Evolutionary conservation across 1,140 invertebrate species (phyloP).

Genomic region (Pachypeltis micranthus): DNA sequence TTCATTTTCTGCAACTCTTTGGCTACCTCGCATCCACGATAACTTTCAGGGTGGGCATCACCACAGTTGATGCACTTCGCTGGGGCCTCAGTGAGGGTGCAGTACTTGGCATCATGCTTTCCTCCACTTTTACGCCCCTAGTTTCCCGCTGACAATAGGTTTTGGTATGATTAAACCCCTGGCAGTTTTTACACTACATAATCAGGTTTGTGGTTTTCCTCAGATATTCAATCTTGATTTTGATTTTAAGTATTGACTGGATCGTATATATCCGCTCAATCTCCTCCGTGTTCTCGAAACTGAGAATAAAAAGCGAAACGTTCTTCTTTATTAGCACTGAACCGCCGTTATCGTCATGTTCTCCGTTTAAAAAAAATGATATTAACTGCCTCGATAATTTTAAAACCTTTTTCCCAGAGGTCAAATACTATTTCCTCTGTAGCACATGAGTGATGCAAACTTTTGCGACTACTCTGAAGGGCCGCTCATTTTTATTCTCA

Average conservation of each 20-base stretch:
- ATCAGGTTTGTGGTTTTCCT: background rate
- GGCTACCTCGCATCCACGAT: conserved; percentile 13
- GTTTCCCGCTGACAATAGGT: background rate
- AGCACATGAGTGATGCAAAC: too few relatives aligned
- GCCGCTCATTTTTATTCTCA: too few relatives aligned
- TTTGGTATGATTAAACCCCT: conserved; percentile 15
- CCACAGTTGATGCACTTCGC: conserved; percentile 22
- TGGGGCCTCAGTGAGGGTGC: background rate
- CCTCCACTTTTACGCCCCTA: conserved; percentile 23
- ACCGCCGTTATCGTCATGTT: too few relatives aligned
- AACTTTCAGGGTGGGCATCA: conserved; percentile 20
- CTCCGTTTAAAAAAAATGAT: too few relatives aligned
- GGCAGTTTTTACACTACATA: conserved; percentile 15
- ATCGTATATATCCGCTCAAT: background rate
- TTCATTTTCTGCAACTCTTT: too few relatives aligned
- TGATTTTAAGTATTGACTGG: background rate
- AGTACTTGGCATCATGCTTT: conserved; percentile 17
- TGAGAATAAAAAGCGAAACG: background rate
- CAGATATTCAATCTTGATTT: too few relatives aligned
- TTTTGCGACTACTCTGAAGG: too few relatives aligned
- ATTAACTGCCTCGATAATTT: too few relatives aligned
- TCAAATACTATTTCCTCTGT: too few relatives aligned
- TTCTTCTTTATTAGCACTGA: background rate
- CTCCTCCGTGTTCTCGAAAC: background rate
- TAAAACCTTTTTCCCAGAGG: too few relatives aligned